A percentile compares a stretch with the other conserved stretches of the same genome.
Evolutionary conservation across 2,888 invertebrate genomes (phyloP).

Genomic region (Melanotus villosus): DNA sequence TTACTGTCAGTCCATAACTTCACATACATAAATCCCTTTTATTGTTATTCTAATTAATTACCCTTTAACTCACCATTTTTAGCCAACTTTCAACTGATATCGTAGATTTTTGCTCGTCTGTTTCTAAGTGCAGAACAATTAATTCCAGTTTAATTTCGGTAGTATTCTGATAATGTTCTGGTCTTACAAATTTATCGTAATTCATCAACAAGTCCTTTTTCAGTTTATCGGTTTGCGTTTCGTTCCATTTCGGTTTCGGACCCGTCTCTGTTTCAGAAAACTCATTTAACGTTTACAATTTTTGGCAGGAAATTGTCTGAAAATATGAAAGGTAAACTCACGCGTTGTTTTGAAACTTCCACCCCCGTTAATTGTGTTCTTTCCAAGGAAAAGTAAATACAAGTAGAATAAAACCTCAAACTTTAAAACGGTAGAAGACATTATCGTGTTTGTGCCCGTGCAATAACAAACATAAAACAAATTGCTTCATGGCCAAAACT

Average conservation of each 20-base stretch:
- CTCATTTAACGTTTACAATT: too few species aligned
- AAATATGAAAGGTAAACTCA: slow-evolving; percentile 10
- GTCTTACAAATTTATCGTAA: slow-evolving; percentile 72
- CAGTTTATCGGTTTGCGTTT: slow-evolving; percentile 71
- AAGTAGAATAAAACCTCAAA: background rate
- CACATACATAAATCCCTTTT: background rate
- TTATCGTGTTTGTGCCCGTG: background rate
- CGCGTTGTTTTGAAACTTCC: slow-evolving; percentile 32
- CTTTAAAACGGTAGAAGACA: background rate
- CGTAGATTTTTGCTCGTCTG: slow-evolving; percentile 76
- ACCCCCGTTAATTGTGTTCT: background rate
- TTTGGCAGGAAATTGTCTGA: too few species aligned
- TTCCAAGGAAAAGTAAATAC: background rate
- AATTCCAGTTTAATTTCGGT: slow-evolving; percentile 72
- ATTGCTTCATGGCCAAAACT: background rate
- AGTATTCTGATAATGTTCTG: slow-evolving; percentile 69
- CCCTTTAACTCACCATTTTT: slow-evolving; percentile 71
- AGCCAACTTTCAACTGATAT: slow-evolving; percentile 75
- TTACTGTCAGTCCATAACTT: slow-evolving; percentile 83
- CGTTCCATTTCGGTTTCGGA: slow-evolving; percentile 70
- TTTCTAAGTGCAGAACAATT: slow-evolving; percentile 75
- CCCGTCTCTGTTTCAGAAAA: slow-evolving; percentile 58
- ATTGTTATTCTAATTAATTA: background rate
- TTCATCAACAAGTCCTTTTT: slow-evolving; percentile 73
- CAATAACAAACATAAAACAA: background rate